A percentile compares a stretch with the other conserved stretches of the same genome.
These are phyloP conservation scores for Heliocidaris tuberculata DNA, from an alignment of 35 echinoderm and acorn worm species.

Conservation along the genomic window DNA sequence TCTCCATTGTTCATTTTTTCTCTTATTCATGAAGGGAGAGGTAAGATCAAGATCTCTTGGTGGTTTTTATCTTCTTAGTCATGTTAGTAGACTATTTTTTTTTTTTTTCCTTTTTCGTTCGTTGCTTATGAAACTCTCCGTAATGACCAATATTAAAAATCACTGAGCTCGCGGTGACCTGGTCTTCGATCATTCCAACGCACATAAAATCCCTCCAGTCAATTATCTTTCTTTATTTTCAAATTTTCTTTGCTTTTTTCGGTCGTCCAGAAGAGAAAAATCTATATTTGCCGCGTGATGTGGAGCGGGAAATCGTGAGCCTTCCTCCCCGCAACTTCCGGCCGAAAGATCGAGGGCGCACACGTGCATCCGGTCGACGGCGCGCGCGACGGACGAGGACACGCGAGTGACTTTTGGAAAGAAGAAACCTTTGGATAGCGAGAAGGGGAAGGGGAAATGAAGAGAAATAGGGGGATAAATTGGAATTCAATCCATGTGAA, in stretches of 20 bases:
- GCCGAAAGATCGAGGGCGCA: slow-evolving; percentile 27
- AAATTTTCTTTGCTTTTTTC: slow-evolving; percentile 16
- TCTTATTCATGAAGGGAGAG: too few species aligned
- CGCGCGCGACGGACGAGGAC: background rate
- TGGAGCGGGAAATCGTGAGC: background rate
- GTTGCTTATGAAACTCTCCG: background rate
- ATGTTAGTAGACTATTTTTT: background rate
- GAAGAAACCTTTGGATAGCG: background rate
- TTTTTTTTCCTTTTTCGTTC: background rate
- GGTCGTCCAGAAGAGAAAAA: slow-evolving; percentile 21
- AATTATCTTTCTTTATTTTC: slow-evolving; percentile 38
- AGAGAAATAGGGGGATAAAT: background rate
- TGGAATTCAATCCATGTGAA: slow-evolving; percentile 18
- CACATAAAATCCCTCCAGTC: background rate
- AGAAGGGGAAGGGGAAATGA: slow-evolving; percentile 23
- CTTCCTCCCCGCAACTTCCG: slow-evolving; percentile 41
- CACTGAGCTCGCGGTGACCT: background rate
- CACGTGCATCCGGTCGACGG: slow-evolving; percentile 31
- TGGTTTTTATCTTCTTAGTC: background rate
- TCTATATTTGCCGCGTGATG: slow-evolving; percentile 14
- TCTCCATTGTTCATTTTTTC: too few species aligned
- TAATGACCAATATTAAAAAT: slow-evolving; percentile 1
- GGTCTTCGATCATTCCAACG: slow-evolving; percentile 31
- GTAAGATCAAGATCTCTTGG: too few species aligned
- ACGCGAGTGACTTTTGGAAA: slow-evolving; percentile 22